Evolutionary conservation across 1,140 invertebrate genomes (phyloP).

Genomic region (Ips typographus): DNA sequence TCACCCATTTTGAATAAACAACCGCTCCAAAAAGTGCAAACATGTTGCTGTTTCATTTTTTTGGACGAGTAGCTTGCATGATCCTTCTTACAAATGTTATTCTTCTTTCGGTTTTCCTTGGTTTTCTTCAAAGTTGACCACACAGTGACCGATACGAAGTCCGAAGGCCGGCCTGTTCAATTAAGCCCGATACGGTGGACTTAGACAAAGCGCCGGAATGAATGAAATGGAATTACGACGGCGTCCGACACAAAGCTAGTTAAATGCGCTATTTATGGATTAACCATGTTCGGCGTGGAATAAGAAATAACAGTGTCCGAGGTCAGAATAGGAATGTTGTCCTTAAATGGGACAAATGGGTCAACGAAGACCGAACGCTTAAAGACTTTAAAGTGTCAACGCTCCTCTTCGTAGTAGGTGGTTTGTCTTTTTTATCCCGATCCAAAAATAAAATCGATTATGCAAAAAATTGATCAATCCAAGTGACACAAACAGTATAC

Average conservation of each 20-base stretch:
- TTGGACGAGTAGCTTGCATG: no score
- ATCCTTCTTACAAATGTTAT: no score
- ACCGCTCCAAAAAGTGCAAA: no score
- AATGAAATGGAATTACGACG: slow-evolving; percentile 22
- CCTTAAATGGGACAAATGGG: slow-evolving; percentile 21
- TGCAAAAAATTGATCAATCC: slow-evolving; percentile 2
- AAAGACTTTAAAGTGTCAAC: no score
- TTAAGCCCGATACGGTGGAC: slow-evolving; percentile 4
- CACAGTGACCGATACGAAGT: no score
- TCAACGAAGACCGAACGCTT: slow-evolving; percentile 1
- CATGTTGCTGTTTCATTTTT: no score
- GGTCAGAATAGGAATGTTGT: slow-evolving; percentile 17
- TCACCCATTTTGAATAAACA: no score
- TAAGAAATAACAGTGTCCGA: slow-evolving; percentile 13
- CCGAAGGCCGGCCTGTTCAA: slow-evolving; percentile 7
- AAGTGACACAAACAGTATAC: not conserved
- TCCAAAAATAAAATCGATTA: not conserved
- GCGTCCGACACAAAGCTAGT: slow-evolving; percentile 6
- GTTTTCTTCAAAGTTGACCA: no score
- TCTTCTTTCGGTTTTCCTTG: no score
- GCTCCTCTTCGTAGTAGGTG: not conserved
- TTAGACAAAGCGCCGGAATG: slow-evolving; percentile 14
- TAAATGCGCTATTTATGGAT: slow-evolving; percentile 23
- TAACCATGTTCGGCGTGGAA: slow-evolving; percentile 17
- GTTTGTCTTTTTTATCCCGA: not conserved